phyloP scores from a whole-genome alignment of 2,888 invertebrate species.

The Cylindroiulus punctatus region DNA sequence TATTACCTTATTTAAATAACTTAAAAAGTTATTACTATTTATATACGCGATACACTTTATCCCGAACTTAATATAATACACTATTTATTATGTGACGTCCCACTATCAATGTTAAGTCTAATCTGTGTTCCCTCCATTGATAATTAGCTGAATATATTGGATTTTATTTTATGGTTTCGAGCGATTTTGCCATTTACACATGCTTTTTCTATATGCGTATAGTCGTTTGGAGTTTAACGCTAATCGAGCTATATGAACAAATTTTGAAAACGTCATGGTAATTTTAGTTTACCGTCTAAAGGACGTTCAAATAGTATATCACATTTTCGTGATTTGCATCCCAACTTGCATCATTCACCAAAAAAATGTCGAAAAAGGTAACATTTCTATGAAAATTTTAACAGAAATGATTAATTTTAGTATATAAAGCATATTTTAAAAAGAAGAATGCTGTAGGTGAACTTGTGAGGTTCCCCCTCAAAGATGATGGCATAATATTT shows the following conservation, averaged over 20 bases:
- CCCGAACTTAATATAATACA: background rate
- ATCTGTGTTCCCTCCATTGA: background rate
- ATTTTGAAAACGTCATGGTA: background rate
- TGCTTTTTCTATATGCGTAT: slow-evolving; percentile 1
- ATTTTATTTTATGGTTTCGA: background rate
- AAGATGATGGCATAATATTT: too few species aligned
- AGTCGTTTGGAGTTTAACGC: background rate
- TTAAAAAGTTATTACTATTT: background rate
- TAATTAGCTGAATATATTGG: background rate
- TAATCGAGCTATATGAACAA: background rate
- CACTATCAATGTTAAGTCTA: background rate
- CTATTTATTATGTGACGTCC: background rate
- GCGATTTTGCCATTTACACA: background rate
- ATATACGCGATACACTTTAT: background rate
- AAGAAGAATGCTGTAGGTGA: too few species aligned
- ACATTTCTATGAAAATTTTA: too few species aligned
- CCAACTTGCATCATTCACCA: too few species aligned
- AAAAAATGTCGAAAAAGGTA: too few species aligned
- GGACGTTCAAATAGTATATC: too few species aligned
- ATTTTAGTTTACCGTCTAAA: too few species aligned
- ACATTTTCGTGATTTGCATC: too few species aligned
- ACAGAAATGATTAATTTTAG: too few species aligned
- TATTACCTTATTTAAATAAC: background rate
- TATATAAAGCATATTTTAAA: too few species aligned
- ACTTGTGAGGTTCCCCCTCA: too few species aligned